phyloP scores from a whole-genome alignment of 2,797 vertebrate genomes.

The Hapalemur alaotrensis region DNA sequence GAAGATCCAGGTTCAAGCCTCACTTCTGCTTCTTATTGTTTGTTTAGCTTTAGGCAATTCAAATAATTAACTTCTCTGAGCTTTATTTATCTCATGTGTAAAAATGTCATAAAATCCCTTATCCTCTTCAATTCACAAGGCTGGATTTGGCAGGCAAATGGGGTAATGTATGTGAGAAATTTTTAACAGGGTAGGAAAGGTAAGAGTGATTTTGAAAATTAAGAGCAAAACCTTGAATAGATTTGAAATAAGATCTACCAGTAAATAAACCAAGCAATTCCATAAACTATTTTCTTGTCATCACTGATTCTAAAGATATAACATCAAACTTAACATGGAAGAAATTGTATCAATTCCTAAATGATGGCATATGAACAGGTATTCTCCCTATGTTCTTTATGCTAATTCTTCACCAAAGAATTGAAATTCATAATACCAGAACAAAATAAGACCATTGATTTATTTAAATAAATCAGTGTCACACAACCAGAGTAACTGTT shows the following conservation, averaged over 20 bases:
- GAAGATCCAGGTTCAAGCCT: constrained; percentile 9
- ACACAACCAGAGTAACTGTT: background rate
- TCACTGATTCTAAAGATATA: background rate
- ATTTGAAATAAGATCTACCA: background rate
- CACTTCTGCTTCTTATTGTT: background rate
- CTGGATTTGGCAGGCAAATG: background rate
- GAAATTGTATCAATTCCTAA: constrained; percentile 32
- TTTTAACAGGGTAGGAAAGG: background rate
- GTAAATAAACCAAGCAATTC: constrained; percentile 2
- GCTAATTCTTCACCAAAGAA: background rate
- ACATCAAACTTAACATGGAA: background rate
- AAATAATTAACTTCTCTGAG: background rate
- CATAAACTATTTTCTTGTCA: background rate
- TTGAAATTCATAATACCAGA: background rate
- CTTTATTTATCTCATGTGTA: background rate
- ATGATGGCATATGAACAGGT: background rate
- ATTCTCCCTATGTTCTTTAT: background rate
- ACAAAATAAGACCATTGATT: background rate
- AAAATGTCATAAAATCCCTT: background rate
- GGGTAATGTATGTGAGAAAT: background rate
- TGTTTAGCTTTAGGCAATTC: constrained; percentile 1
- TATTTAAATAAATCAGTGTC: background rate
- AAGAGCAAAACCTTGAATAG: constrained; percentile 1
- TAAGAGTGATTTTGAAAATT: constrained; percentile 11
- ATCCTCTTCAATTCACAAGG: background rate